Evolutionary conservation across 2,113 vertebrate genomes (phyloP).

Genomic region (Vanacampus margaritifer): DNA sequence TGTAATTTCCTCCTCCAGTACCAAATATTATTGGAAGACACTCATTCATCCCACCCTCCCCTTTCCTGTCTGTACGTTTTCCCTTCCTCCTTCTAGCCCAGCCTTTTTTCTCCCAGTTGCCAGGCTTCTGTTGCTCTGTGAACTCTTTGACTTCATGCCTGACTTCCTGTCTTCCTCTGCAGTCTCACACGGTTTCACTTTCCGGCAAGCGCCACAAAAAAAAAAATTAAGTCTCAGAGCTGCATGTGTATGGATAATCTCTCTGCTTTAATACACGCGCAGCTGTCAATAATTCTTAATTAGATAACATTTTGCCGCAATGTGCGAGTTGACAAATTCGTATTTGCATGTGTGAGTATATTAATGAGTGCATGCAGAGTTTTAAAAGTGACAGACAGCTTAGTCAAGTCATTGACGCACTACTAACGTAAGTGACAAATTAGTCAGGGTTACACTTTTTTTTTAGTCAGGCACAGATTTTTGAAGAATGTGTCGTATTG

Average conservation of each 20-base stretch:
- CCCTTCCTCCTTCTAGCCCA: constrained; percentile 36
- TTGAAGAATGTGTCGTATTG: not conserved
- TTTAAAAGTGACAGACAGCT: constrained; percentile 7
- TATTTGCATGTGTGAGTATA: constrained; percentile 17
- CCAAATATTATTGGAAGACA: constrained; percentile 27
- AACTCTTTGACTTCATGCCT: constrained; percentile 63
- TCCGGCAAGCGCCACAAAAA: constrained; percentile 19
- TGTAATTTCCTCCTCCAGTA: constrained; percentile 28
- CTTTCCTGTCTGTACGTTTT: constrained; percentile 34
- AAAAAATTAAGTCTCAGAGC: constrained; percentile 14
- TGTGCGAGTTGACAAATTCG: constrained; percentile 12
- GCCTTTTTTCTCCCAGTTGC: constrained; percentile 49
- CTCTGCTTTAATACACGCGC: constrained; percentile 9
- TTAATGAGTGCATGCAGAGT: not conserved
- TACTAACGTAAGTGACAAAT: constrained; percentile 6
- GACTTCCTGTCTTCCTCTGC: constrained; percentile 62
- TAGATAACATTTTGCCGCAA: constrained; percentile 5
- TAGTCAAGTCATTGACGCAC: constrained; percentile 3
- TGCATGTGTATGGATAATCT: constrained; percentile 7
- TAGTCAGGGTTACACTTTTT: constrained; percentile 16
- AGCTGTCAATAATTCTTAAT: constrained; percentile 27
- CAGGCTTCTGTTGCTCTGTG: constrained; percentile 61
- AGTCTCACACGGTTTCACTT: constrained; percentile 53
- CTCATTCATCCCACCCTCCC: constrained; percentile 29
- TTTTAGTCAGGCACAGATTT: constrained; percentile 15